Conservation (phyloP, 2,888 invertebrate species). For the Cyrtodaria siliqua region DNA sequence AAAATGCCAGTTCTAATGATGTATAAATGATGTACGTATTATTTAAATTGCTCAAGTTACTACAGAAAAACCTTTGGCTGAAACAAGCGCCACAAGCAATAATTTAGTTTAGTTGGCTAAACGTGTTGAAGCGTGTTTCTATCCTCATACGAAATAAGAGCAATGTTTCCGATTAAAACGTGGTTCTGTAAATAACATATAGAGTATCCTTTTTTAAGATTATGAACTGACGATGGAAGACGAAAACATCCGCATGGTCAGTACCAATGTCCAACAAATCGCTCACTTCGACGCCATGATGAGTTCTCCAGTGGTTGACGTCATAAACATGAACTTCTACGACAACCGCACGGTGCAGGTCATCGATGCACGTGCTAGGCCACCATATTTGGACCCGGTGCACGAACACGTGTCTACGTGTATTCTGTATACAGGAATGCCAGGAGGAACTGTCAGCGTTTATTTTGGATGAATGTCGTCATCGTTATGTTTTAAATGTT, state of each 20-base stretch:
- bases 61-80: no score
- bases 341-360: neutral
- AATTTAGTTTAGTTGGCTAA: no score
- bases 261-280: neutral
- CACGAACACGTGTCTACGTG: neutral
- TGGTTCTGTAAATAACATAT: no score
- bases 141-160: no score
- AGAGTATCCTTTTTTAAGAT: neutral
- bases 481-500: no score
- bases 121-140: no score
- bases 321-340: neutral
- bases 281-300: neutral
- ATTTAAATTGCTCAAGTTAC: no score
- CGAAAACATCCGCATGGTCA: neutral
- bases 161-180: no score
- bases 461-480: no score
- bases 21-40: no score
- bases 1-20: no score
- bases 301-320: neutral
- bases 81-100: no score
- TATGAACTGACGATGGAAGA: neutral
- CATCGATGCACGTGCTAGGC: neutral
- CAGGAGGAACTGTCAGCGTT: constrained; percentile 1
- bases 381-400: neutral
- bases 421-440: neutral